Percentiles rank a stretch among this genome's conserved stretches.
Evolutionary conservation across 2,888 invertebrate species (phyloP).

Genomic region (Aradus depressus): DNA sequence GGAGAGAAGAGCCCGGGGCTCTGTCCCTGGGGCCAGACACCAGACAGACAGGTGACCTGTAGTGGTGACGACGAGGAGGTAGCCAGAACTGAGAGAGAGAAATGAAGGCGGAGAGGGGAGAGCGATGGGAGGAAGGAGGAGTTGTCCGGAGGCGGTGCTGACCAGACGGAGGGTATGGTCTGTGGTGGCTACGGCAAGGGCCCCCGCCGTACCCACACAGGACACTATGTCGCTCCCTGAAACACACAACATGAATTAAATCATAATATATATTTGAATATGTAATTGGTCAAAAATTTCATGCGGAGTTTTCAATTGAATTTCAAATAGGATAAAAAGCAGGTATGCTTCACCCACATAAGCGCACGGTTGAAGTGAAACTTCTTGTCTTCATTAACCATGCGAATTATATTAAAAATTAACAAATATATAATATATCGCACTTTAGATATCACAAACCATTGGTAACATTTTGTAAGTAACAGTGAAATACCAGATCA

Average conservation of each 20-base stretch:
- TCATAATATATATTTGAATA: background rate
- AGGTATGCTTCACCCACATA: too few species aligned
- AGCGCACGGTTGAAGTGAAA: too few species aligned
- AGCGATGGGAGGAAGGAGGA: conserved; percentile 44
- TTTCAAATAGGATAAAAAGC: too few species aligned
- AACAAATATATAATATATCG: too few species aligned
- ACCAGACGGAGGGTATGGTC: conserved; percentile 57
- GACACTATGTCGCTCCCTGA: conserved; percentile 49
- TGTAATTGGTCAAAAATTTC: too few species aligned
- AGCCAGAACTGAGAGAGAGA: conserved; percentile 39
- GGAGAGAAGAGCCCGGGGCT: conserved; percentile 16
- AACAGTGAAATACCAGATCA: too few species aligned
- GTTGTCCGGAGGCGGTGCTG: conserved; percentile 41
- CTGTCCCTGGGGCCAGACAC: conserved; percentile 45
- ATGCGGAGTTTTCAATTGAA: too few species aligned
- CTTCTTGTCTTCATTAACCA: too few species aligned
- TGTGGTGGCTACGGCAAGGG: conserved; percentile 52
- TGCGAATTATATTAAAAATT: background rate
- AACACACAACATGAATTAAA: conserved; percentile 7
- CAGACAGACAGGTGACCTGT: conserved; percentile 46
- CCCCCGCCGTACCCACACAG: conserved; percentile 47
- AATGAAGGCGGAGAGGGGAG: conserved; percentile 49
- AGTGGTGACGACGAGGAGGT: conserved; percentile 46
- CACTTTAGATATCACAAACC: too few species aligned
- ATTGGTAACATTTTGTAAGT: too few species aligned